Evolutionary conservation across 2,888 invertebrate genomes (phyloP).

Genomic region (Phytoseiulus persimilis): DNA sequence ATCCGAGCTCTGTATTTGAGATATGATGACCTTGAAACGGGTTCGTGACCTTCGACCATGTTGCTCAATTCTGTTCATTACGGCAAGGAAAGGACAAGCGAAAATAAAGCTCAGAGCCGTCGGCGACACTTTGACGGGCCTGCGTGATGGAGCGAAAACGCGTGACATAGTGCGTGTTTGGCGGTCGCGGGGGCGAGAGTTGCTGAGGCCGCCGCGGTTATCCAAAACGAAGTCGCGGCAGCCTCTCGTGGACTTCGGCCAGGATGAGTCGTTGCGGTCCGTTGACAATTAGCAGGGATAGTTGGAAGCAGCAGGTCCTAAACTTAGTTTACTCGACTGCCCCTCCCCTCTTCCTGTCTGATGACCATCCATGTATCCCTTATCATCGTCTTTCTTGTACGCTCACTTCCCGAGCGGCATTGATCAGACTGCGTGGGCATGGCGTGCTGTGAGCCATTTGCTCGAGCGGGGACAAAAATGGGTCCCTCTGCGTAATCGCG

Average conservation of each 20-base stretch:
- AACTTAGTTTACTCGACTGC: background rate
- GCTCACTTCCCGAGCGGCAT: background rate
- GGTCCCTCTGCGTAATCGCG: background rate
- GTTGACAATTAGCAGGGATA: background rate
- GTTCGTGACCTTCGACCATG: background rate
- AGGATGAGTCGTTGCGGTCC: background rate
- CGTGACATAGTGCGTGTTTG: background rate
- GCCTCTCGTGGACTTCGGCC: background rate
- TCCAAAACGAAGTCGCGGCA: background rate
- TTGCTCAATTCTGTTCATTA: background rate
- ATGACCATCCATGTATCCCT: background rate
- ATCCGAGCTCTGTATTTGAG: background rate
- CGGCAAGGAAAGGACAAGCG: background rate
- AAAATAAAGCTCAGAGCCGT: background rate
- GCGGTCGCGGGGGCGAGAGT: background rate
- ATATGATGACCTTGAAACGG: background rate
- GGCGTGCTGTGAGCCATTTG: background rate
- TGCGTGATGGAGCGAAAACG: background rate
- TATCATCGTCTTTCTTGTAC: slow-evolving; percentile 5
- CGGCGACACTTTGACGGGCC: background rate
- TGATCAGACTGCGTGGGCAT: background rate
- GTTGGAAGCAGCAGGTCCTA: background rate
- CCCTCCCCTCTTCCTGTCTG: background rate
- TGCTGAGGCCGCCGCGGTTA: background rate
- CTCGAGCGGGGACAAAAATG: background rate